Base-by-base conservation (phyloP, 1,140 invertebrate genomes). In the Gerris buenoi region DNA sequence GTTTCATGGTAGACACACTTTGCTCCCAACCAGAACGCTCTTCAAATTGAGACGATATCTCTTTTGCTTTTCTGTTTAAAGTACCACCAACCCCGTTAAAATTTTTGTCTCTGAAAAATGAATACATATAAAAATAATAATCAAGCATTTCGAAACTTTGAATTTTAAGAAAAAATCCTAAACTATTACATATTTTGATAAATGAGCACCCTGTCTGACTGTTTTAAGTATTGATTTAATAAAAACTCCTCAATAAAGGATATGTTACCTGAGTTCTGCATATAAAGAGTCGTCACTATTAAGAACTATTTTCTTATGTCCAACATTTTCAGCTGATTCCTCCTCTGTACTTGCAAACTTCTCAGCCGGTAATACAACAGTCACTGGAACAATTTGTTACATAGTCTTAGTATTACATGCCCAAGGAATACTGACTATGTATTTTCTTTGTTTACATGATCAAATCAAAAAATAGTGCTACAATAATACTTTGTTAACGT, bases 211-310 rank as follows among this genome's bases (percentile, higher is more conserved):
- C n/a, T n/a, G n/a, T n/a, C n/a, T n/a, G n/a, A n/a, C n/a, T n/a
- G n/a, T n/a, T n/a, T n/a, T n/a, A n/a, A n/a, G n/a, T n/a, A n/a
- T n/a, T n/a, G n/a, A n/a, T n/a, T n/a, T n/a, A n/a, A n/a, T n/a
- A n/a, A n/a, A n/a, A n/a, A n/a, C n/a, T n/a, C n/a, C n/a, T n/a
- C n/a, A n/a, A n/a, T n/a, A 46, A 46, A 10, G 33, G 5, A 46
- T 46, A 46, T 28, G 2, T 65, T 25, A 80, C 80, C 80, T 77
- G 56, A 93, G 81, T 77, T 97, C 93, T 18, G 86, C 84, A 79
- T 88, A 98, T 1, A 98, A 77, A 75, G 92, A 88, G 75, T 98
- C 94, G 1, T 83, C 83, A 1, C 95, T 97, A 80, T 95, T 94
- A 5, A 98, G 80, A 71, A 91, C 85, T 27, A 97, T 84, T 72